phyloP scores from a whole-genome alignment of 2,797 vertebrate species.

The Lacerta bilineata region DNA sequence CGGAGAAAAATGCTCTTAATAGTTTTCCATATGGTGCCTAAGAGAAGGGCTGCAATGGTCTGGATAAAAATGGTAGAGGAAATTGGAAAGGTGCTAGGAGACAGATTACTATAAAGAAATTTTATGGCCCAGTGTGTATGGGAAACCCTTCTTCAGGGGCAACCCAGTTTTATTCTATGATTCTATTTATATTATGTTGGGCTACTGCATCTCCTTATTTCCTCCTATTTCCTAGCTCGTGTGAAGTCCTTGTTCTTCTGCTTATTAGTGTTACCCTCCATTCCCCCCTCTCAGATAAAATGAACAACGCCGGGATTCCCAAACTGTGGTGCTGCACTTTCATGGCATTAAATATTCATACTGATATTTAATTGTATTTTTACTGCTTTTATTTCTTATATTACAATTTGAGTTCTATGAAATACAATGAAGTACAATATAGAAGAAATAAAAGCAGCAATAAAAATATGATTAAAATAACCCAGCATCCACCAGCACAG shows the following conservation, averaged over 20 bases:
- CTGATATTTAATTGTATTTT: too few relatives aligned
- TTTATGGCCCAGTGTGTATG: neutral
- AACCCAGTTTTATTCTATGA: neutral
- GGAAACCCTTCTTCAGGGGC: neutral
- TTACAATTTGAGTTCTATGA: too few relatives aligned
- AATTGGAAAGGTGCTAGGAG: neutral
- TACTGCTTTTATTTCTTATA: too few relatives aligned
- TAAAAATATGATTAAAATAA: too few relatives aligned
- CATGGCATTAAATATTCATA: too few relatives aligned
- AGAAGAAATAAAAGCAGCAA: too few relatives aligned
- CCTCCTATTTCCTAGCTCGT: neutral
- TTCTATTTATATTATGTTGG: neutral
- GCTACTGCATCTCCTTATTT: neutral
- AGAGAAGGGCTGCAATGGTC: neutral
- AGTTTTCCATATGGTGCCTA: neutral
- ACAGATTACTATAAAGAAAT: neutral
- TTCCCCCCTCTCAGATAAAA: neutral
- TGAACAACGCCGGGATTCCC: neutral
- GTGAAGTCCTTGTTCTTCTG: neutral
- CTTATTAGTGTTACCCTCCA: neutral
- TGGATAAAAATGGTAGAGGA: neutral
- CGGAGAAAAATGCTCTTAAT: neutral
- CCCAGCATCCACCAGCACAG: too few relatives aligned
- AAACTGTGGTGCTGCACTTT: neutral
- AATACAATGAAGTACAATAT: too few relatives aligned